phyloP scores from a whole-genome alignment of 1,140 invertebrate species.

The Tetramorium parvispinum region DNA sequence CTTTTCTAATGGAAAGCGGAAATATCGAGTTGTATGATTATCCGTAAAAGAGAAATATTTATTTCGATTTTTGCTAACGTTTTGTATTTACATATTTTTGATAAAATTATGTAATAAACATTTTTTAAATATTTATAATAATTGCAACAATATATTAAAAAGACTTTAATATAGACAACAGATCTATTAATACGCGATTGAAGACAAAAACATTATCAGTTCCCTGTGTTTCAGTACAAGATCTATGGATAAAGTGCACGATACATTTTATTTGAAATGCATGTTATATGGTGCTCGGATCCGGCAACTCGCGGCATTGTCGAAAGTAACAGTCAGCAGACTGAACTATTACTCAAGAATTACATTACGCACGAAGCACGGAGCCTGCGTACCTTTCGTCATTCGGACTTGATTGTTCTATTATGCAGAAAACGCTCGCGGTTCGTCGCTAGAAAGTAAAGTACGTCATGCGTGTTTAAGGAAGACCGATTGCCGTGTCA shows the following conservation, averaged over 20 bases:
- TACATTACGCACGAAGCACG: constrained; percentile 34
- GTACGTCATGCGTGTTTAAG: constrained; percentile 26
- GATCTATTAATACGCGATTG: constrained; percentile 69
- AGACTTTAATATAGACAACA: neutral
- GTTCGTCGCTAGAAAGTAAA: constrained; percentile 68
- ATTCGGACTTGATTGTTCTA: constrained; percentile 67
- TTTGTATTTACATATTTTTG: neutral
- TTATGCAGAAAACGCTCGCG: constrained; percentile 58
- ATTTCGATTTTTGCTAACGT: neutral
- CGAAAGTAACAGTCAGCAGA: constrained; percentile 34
- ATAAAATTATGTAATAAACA: neutral
- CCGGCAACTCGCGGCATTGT: constrained; percentile 5
- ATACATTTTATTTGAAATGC: neutral
- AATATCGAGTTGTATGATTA: neutral
- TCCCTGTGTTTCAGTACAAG: constrained; percentile 15
- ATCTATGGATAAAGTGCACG: neutral
- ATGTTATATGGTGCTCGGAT: neutral
- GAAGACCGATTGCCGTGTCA: constrained; percentile 64
- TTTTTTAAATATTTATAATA: neutral
- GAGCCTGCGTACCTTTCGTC: constrained; percentile 63
- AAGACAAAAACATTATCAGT: constrained; percentile 61
- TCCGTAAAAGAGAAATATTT: neutral
- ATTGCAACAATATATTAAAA: neutral
- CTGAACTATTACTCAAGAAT: constrained; percentile 66
- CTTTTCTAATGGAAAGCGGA: neutral